Evolutionary conservation across 2,888 invertebrate genomes (phyloP).

Genomic region (Seira sanloemensis): DNA sequence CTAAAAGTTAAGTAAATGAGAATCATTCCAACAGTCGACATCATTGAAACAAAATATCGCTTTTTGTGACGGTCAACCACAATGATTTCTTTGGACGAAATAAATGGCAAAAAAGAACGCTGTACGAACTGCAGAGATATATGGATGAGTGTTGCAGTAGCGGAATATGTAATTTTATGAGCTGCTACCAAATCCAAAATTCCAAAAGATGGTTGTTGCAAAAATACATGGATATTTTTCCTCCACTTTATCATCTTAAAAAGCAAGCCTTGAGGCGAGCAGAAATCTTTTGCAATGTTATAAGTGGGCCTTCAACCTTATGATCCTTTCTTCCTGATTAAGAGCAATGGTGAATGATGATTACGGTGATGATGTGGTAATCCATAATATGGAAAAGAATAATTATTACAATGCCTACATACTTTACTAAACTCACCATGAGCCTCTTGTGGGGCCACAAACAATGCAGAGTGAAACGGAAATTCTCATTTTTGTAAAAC

Average conservation of each 20-base stretch:
- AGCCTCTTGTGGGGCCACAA: too few species aligned
- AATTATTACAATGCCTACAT: neutral
- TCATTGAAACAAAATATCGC: too few species aligned
- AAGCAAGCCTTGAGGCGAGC: neutral
- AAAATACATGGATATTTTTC: neutral
- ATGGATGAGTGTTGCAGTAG: neutral
- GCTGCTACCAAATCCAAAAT: neutral
- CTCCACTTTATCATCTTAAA: neutral
- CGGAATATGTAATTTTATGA: neutral
- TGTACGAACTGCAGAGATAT: neutral
- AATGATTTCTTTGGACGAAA: neutral
- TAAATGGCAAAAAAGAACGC: neutral
- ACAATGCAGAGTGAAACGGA: too few species aligned
- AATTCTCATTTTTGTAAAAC: neutral
- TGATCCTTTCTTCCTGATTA: slow-evolving; percentile 37
- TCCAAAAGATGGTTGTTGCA: neutral
- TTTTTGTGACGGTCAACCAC: neutral
- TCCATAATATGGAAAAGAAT: neutral
- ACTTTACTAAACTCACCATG: neutral
- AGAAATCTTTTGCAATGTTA: neutral
- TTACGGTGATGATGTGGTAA: slow-evolving; percentile 31
- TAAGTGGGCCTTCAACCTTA: slow-evolving; percentile 35
- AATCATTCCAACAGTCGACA: neutral
- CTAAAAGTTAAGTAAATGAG: neutral
- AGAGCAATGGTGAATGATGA: neutral